A percentile compares a stretch with the other conserved stretches of the same genome.
These are phyloP conservation scores for Argyresthia goedartella DNA, from an alignment of 2,888 invertebrate species.

Conservation along the genomic window DNA sequence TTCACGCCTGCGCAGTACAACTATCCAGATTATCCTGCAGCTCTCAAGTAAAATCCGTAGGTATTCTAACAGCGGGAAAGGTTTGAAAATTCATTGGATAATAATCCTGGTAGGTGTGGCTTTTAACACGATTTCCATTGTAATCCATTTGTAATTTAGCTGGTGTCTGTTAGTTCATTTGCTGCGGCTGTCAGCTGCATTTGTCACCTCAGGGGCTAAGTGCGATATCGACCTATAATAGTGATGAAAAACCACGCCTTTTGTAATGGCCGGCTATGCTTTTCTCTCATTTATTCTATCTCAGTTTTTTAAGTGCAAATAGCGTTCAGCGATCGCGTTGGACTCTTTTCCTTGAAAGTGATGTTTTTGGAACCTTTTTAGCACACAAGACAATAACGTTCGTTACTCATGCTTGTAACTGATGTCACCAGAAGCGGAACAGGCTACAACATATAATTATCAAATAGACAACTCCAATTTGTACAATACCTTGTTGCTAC, in stretches of 20 bases:
- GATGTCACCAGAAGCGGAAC: too few species aligned
- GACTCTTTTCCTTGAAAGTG: not conserved
- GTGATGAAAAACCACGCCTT: conserved; percentile 5
- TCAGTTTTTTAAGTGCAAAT: not conserved
- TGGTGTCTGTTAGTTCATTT: not conserved
- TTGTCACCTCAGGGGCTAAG: not conserved
- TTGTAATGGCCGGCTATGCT: not conserved
- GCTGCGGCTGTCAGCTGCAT: not conserved
- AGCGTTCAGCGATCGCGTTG: not conserved
- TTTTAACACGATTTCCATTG: conserved; percentile 38
- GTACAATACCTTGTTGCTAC: too few species aligned
- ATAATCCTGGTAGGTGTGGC: conserved; percentile 38
- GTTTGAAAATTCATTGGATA: too few species aligned
- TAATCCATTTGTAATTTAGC: conserved; percentile 29
- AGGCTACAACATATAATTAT: too few species aligned
- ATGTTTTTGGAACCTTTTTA: not conserved
- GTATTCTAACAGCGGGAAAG: not conserved
- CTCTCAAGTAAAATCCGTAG: not conserved
- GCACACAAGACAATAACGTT: too few species aligned
- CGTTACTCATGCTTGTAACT: too few species aligned
- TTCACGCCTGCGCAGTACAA: too few species aligned
- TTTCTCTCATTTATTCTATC: conserved; percentile 5
- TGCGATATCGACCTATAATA: conserved; percentile 15
- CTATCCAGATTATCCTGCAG: not conserved
- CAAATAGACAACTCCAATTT: too few species aligned